Base-by-base conservation (phyloP, 2,113 vertebrate genomes). In the Mesitornis unicolor region DNA sequence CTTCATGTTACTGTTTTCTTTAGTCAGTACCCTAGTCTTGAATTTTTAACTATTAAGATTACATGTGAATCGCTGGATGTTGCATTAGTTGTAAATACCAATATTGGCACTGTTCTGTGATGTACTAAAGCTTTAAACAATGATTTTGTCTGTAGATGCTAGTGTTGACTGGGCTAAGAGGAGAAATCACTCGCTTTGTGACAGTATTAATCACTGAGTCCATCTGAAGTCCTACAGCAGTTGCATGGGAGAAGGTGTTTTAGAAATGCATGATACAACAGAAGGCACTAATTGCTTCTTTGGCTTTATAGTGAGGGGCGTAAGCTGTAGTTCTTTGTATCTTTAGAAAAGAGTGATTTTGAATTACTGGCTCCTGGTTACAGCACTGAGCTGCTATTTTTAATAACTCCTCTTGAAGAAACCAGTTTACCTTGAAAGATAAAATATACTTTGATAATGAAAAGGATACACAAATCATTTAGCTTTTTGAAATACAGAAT, bases 1-100 rank as follows among this genome's bases (percentile, higher is more conserved):
- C 45, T 95, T 91, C 85, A 61, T 97, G 91, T 93, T 97, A 92
- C 91, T 96, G 86, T 54, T 96, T 97, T 95, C 77, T 92, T 96
- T 83, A 77, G 87, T 95, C 86, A 96, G 75, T 88, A 78, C 24
- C 75, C 87, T 67, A 57, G 91, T 95, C 84, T 94, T 95, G 89
- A 92, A 87, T 83, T 96, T 96, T 94, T 93, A 95, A 91, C 83
- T 96, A 42, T 94, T 93, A 90, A 81, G 87, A 77, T 84, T 90
- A 96, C 83, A 68, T 84, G 95, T 93, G 90, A 92, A 67, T 89
- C 90, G 71, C 26, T 87, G 73, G 94, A 57, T 92, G 88, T 96
- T 94, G 93, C 93, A 73, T 95, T 96, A 95, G 94, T 73, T 90
- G 90, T 96, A 84, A 92, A 91, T 94, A 95, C 88, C 73, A 89